A percentile compares a stretch with the other conserved stretches of the same genome.
Conservation (phyloP, 1,140 invertebrate genomes). For the Dermatophagoides farinae region DNA sequence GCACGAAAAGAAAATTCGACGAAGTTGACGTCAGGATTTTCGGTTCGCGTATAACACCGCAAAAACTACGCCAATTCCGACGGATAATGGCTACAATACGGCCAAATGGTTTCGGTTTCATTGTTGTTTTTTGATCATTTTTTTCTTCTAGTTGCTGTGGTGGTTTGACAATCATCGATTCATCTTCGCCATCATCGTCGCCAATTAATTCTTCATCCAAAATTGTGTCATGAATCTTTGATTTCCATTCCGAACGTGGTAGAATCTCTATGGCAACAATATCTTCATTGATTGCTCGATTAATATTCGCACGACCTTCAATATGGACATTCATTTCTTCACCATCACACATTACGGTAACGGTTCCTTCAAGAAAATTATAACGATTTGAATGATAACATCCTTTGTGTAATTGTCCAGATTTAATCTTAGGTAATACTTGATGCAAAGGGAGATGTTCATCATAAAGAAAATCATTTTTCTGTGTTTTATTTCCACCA, state of each 20-base stretch:
- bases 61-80: slow-evolving; percentile 88
- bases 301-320: slow-evolving; percentile 66
- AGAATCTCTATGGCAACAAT: slow-evolving; percentile 76
- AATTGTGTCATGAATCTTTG: slow-evolving; percentile 45
- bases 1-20: slow-evolving; percentile 57
- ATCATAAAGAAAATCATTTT: slow-evolving; percentile 37
- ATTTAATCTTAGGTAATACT: slow-evolving; percentile 53
- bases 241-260: slow-evolving; percentile 69
- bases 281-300: slow-evolving; percentile 90
- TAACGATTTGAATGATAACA: slow-evolving; percentile 49
- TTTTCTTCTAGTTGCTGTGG: slow-evolving; percentile 8
- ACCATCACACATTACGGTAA: slow-evolving; percentile 39
- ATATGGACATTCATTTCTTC: slow-evolving; percentile 46
- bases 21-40: slow-evolving; percentile 18
- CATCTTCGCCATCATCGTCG: slow-evolving; percentile 23
- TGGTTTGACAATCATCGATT: slow-evolving; percentile 18
- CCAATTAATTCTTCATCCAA: slow-evolving; percentile 47
- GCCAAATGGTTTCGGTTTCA: slow-evolving; percentile 48
- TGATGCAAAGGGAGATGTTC: slow-evolving; percentile 56
- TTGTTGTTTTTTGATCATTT: slow-evolving; percentile 11
- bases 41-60: slow-evolving; percentile 70
- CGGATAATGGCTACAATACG: slow-evolving; percentile 81
- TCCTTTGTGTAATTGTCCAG: slow-evolving; percentile 56
- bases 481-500: neutral
- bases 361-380: slow-evolving; percentile 84